A percentile compares a stretch with the other conserved stretches of the same genome.
These are phyloP conservation scores for Gari tellinella DNA, from an alignment of 2,888 invertebrate species.

Conservation along the genomic window DNA sequence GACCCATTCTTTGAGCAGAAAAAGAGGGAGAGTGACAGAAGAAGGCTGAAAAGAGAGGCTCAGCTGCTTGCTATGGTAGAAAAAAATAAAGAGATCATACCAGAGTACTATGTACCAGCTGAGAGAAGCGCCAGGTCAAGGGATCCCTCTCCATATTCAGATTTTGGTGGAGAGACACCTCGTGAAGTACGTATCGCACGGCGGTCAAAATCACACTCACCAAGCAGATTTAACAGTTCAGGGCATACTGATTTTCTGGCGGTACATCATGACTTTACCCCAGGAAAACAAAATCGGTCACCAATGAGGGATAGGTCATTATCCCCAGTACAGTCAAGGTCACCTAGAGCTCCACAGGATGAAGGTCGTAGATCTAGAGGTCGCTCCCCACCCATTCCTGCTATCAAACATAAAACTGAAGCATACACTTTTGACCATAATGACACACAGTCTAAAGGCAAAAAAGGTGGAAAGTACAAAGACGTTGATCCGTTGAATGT, in stretches of 20 bases:
- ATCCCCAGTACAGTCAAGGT: conserved; percentile 18
- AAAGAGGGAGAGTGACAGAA: conserved; percentile 66
- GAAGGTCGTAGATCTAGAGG: conserved; percentile 25
- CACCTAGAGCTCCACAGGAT: neutral
- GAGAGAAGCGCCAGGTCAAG: conserved; percentile 44
- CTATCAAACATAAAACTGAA: conserved; percentile 66
- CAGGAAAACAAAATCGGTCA: conserved; percentile 15
- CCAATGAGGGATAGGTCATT: conserved; percentile 35
- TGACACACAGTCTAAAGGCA: conserved; percentile 2
- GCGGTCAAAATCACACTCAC: conserved; percentile 64
- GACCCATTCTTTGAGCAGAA: conserved; percentile 79
- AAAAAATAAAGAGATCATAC: conserved; percentile 74
- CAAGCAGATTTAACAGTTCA: conserved; percentile 40
- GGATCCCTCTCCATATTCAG: conserved; percentile 59
- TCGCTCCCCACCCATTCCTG: conserved; percentile 76
- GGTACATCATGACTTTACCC: conserved; percentile 18
- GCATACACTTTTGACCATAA: conserved; percentile 19
- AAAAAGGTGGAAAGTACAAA: conserved; percentile 60
- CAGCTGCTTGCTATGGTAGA: conserved; percentile 78
- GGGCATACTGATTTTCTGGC: conserved; percentile 33
- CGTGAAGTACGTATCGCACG: conserved; percentile 48
- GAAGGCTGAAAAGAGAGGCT: conserved; percentile 72
- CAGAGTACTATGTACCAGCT: conserved; percentile 61
- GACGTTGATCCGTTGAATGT: conserved; percentile 61
- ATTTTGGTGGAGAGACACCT: conserved; percentile 57